Base-by-base conservation (phyloP, 2,113 vertebrate genomes). In the Cebidichthys violaceus region DNA sequence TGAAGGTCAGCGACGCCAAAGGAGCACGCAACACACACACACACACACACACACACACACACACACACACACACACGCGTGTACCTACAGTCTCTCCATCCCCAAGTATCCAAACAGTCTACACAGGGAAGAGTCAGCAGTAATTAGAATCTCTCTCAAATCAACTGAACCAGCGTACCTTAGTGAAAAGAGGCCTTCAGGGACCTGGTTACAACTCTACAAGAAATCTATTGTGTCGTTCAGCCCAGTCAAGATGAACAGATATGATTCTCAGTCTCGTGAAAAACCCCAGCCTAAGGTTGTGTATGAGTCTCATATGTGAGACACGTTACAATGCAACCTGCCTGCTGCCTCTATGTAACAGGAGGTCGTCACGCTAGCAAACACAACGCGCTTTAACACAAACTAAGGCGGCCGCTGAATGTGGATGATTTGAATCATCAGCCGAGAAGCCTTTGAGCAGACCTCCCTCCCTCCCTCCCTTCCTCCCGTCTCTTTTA, bases 1-100 rank as follows among this genome's bases (percentile, higher is more conserved):
- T 90, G 92, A 95, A 94, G 94, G 94, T 95, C 94, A 94, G 43
- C 7, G 14, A 75, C 81, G 47, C 90, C 87, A 90, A 90, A 89
- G 71, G 52, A 67, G 24, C 77, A 47, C 4, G 35, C 55, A n/a
- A n/a, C n/a, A 55, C 71, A 6, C 17, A 4, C 29, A 61, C 64
- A 35, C 9, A 18, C 24, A 54, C n/a, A 2, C 77, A 47, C 4
- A 29, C 55, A 55, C 71, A 6, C 17, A 4, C 29, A 61, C 64
- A 35, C 9, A 18, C 24, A 54, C n/a, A 20, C 29, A 37, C 9
- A 54, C 27, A 66, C 24, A 57, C 9, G 24, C 24, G 41, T 52
- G 20, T 6, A 22, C 61, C 65, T 24, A 41, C 15, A 41, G 37
- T 70, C 43, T 54, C 52, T 8, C 17, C 17, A 67, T 17, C 22